Base-by-base conservation (phyloP, 2,797 vertebrate genomes). In the Forpus xanthops region DNA sequence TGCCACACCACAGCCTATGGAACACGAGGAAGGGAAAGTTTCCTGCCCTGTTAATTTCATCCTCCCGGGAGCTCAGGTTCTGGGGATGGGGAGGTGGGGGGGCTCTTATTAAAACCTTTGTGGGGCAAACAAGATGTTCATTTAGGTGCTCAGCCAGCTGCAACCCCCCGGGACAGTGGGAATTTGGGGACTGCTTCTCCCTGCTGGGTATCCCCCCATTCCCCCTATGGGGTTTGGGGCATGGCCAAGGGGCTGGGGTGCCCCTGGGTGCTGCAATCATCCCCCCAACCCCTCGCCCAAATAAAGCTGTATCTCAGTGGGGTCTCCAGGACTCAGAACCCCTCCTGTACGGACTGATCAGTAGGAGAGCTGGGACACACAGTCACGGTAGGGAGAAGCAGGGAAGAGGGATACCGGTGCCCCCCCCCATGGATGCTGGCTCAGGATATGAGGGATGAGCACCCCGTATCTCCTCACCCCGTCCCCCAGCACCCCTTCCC, bases 1-100 rank as follows among this genome's bases (percentile, higher is more conserved):
- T 0, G 25, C 9, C 33, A 2, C 8, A 37, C 27, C 61, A 1
- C 64, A 24, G 49, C 23, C 27, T 17, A 33, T 0, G 1, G 24
- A 41, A 14, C 1, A 9, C 0, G 1, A 23, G 58, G 60, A 73
- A 27, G 61, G 70, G 52, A 79, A 96, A 93, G 62, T 94, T 96
- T 82, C 85, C 66, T 31, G 19, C 58, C 47, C 30, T 1, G 5
- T 21, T 41, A 2, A 37, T 66, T 74, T 50, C 35, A 1, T 5
- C 17, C 30, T 37, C 17, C 8, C 2, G 9, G 60, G 45, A 83
- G 13, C 52, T 39, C 14, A 2, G 0, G 10, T 81, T 70, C 30
- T 31, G 15, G 44, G 49, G 31, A 10, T 2, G 4, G 24, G 20
- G 30, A 2, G 8, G 27, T 27, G 28, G 30, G 15, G 23, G 21